A percentile compares a stretch with the other conserved stretches of the same genome.
These are phyloP conservation scores for Philhelius pedissequus DNA, from an alignment of 2,888 invertebrate genomes.

Conservation along the genomic window DNA sequence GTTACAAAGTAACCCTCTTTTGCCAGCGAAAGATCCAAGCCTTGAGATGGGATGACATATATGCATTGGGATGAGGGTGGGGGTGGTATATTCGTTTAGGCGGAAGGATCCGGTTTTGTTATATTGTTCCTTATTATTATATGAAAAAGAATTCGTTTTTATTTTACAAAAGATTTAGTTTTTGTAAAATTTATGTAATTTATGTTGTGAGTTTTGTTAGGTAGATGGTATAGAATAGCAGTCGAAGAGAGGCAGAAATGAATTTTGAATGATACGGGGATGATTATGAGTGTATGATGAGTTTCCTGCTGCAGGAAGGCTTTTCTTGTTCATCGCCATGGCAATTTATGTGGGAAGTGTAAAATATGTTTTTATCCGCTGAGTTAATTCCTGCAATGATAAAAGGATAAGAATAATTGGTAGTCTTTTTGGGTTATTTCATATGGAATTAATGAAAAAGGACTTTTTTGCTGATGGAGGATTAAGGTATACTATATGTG, in stretches of 20 bases:
- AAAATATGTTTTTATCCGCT: slow-evolving; percentile 41
- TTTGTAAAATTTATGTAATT: slow-evolving; percentile 60
- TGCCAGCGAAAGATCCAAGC: slow-evolving; percentile 10
- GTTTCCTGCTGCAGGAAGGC: slow-evolving; percentile 55
- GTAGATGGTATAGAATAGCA: background rate
- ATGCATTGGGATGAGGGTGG: slow-evolving; percentile 27
- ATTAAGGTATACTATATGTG: background rate
- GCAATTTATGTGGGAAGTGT: slow-evolving; percentile 65
- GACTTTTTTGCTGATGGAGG: background rate
- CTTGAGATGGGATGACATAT: slow-evolving; percentile 58
- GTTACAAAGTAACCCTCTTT: slow-evolving; percentile 42
- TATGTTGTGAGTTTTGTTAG: background rate
- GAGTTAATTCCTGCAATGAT: slow-evolving; percentile 18
- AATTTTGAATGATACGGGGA: slow-evolving; percentile 43
- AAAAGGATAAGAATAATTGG: slow-evolving; percentile 9
- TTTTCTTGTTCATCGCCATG: slow-evolving; percentile 34
- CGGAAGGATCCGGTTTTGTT: slow-evolving; percentile 50
- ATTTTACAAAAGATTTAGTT: slow-evolving; percentile 60
- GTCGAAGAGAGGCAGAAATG: background rate
- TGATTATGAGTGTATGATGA: slow-evolving; percentile 66
- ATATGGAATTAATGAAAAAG: slow-evolving; percentile 7
- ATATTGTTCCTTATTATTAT: slow-evolving; percentile 50
- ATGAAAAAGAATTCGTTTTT: slow-evolving; percentile 32
- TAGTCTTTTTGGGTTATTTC: background rate
- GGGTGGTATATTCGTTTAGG: slow-evolving; percentile 44